These are phyloP conservation scores for Empidonax alnorum DNA, from an alignment of 2,113 vertebrate genomes.

Conservation along the genomic window DNA sequence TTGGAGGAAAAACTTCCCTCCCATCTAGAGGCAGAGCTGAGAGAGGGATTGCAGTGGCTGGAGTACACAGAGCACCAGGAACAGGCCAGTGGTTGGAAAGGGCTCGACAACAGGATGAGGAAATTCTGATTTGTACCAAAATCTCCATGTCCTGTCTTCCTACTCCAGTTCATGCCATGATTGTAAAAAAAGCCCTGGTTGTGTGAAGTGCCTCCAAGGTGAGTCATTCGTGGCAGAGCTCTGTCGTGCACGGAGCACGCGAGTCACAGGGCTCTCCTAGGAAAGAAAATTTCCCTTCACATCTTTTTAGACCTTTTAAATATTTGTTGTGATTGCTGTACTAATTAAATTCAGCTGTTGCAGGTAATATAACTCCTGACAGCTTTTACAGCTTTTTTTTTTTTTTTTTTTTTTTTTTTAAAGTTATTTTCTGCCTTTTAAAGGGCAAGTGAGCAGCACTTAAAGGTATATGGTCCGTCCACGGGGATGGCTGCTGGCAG, in stretches of 20 bases:
- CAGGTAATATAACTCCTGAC: slow-evolving; percentile 63
- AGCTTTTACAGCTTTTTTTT: background rate
- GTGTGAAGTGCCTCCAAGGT: background rate
- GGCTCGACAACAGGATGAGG: accelerated
- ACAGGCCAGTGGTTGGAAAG: background rate
- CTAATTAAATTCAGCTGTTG: slow-evolving; percentile 70
- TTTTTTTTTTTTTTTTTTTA: background rate
- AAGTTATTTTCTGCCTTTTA: slow-evolving; percentile 33
- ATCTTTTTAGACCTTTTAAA: slow-evolving; percentile 58
- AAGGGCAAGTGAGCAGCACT: slow-evolving; percentile 29
- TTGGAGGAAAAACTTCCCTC: background rate
- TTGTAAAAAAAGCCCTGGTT: background rate
- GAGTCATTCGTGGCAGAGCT: slow-evolving; percentile 6
- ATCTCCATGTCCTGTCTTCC: background rate
- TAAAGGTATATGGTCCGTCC: background rate
- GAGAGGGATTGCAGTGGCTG: background rate
- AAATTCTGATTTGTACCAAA: background rate
- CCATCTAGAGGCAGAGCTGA: background rate
- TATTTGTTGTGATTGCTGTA: slow-evolving; percentile 62
- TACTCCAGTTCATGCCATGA: background rate
- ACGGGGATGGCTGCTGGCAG: slow-evolving; percentile 27
- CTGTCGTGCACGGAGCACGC: accelerated
- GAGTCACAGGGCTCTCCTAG: background rate
- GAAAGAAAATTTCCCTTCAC: slow-evolving; percentile 65
- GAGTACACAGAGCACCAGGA: background rate